phyloP scores from a whole-genome alignment of 2,888 invertebrate species.

The Phrixothrix hirtus region DNA sequence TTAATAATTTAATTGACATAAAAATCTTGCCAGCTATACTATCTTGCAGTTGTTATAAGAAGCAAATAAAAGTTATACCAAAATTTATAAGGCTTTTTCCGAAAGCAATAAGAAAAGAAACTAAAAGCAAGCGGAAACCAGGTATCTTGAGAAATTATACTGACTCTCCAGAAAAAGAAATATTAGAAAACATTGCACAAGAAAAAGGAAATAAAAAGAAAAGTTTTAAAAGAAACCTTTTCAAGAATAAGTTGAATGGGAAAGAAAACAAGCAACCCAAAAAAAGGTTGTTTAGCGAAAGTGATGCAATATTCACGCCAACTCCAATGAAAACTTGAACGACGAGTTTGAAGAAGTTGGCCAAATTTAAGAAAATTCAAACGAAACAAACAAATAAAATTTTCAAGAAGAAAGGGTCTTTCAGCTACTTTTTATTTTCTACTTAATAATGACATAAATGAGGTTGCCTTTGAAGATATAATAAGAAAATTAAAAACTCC shows the following conservation, averaged over 20 bases:
- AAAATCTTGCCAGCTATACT: background rate
- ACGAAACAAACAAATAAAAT: too few relatives aligned
- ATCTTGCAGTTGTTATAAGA: background rate
- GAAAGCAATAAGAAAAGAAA: background rate
- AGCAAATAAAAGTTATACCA: background rate
- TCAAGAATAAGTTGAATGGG: too few relatives aligned
- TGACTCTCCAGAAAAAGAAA: background rate
- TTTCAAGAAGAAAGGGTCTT: conserved; percentile 1
- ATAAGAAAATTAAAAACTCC: too few relatives aligned
- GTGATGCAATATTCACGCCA: too few relatives aligned
- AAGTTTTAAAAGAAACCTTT: too few relatives aligned
- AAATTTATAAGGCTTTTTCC: background rate
- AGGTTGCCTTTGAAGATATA: background rate
- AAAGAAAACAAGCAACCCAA: too few relatives aligned
- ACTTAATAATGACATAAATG: background rate
- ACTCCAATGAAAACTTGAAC: background rate
- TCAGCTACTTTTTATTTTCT: conserved; percentile 1
- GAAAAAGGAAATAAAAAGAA: background rate
- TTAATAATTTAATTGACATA: conserved; percentile 1
- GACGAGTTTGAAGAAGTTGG: background rate
- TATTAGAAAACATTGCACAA: background rate
- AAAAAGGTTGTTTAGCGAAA: too few relatives aligned
- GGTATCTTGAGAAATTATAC: background rate
- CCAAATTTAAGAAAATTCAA: too few relatives aligned
- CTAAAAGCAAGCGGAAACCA: background rate